These are phyloP conservation scores for Chaetodon trifascialis DNA, from an alignment of 2,113 vertebrate genomes.

Conservation along the genomic window DNA sequence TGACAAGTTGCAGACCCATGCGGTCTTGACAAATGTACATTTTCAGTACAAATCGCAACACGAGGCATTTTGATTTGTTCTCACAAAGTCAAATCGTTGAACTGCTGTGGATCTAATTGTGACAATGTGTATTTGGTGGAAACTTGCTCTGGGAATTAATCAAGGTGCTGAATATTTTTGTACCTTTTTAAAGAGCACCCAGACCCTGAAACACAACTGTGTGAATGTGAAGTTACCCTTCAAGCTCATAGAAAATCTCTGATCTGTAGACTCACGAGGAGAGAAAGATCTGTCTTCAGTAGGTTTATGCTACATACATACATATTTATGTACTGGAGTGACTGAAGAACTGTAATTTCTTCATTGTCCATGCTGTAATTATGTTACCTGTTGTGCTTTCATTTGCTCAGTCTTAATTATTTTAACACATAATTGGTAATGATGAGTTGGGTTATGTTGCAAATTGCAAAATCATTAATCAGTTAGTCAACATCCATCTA, in stretches of 20 bases:
- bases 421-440: conserved; percentile 51
- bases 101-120: background rate
- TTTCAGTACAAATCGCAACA: conserved; percentile 16
- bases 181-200: background rate
- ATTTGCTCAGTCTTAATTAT: conserved; percentile 26
- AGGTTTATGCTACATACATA: background rate
- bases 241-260: background rate
- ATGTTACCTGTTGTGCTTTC: conserved; percentile 17
- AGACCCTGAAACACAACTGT: background rate
- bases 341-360: background rate
- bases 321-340: background rate
- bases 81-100: background rate
- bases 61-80: conserved; percentile 19
- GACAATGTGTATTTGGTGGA: background rate
- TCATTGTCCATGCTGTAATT: conserved; percentile 24
- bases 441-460: conserved; percentile 40
- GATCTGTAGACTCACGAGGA: background rate
- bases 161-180: background rate
- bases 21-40: conserved; percentile 34
- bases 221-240: background rate
- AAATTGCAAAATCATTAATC: conserved; percentile 58
- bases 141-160: background rate
- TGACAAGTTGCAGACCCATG: conserved; percentile 18
- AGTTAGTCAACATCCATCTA: conserved; percentile 34
- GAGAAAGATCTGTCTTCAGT: background rate